phyloP scores from a whole-genome alignment of 2,113 vertebrate genomes.

The Phaetusa simplex region DNA sequence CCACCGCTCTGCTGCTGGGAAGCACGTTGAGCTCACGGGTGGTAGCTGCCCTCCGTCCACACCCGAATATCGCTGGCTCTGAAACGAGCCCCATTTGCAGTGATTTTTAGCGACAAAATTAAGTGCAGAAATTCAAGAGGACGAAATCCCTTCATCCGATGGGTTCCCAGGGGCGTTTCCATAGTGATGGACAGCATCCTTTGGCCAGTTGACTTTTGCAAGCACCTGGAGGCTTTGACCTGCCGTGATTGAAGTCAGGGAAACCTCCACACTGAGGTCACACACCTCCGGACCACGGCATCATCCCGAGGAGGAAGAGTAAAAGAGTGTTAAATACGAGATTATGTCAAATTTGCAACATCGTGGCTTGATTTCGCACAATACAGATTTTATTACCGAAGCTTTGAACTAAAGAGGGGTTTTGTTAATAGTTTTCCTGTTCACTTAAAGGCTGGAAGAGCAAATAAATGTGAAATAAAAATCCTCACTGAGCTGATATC shows the following conservation, averaged over 20 bases:
- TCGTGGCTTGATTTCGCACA: background rate
- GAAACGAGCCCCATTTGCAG: rapidly evolving
- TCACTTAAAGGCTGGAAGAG: background rate
- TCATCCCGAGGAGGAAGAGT: background rate
- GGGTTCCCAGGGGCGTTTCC: background rate
- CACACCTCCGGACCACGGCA: background rate
- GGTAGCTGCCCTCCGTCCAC: background rate
- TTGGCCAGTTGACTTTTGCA: background rate
- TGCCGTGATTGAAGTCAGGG: rapidly evolving
- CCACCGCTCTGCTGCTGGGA: background rate
- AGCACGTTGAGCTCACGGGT: rapidly evolving
- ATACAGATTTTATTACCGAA: background rate
- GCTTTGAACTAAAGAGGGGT: background rate
- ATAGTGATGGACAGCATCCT: background rate
- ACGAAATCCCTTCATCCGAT: rapidly evolving
- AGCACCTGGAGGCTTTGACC: background rate
- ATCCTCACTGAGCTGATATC: background rate
- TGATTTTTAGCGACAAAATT: background rate
- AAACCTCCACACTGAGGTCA: background rate
- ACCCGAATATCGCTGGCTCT: rapidly evolving
- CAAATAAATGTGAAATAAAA: constrained; percentile 27
- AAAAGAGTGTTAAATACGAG: background rate
- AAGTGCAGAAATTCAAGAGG: background rate
- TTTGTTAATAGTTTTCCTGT: background rate
- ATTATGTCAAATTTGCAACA: background rate